phyloP scores from a whole-genome alignment of 2,113 vertebrate species.

The Rhadina sibilatrix region DNA sequence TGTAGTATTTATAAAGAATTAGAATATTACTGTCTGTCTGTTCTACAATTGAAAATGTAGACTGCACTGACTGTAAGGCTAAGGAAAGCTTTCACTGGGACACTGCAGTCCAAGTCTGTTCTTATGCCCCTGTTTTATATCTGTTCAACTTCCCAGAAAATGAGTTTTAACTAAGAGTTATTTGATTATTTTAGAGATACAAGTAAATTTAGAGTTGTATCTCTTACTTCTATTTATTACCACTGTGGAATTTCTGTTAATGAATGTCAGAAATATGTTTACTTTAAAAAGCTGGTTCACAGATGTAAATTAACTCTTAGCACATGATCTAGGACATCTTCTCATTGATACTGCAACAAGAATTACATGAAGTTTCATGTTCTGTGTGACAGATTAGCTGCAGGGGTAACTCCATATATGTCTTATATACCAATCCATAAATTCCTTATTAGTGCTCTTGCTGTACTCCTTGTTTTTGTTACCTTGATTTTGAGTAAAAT shows the following conservation, averaged over 20 bases:
- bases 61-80: background rate
- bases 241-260: background rate
- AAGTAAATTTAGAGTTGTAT: background rate
- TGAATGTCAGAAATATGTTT: background rate
- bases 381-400: background rate
- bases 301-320: background rate
- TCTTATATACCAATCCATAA: background rate
- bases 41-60: background rate
- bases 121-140: background rate
- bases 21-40: background rate
- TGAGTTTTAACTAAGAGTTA: background rate
- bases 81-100: background rate
- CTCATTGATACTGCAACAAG: background rate
- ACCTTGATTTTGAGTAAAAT: background rate
- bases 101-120: background rate
- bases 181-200: background rate
- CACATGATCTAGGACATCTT: background rate
- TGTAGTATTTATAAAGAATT: background rate
- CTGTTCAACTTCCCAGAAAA: background rate
- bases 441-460: background rate
- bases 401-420: too few relatives aligned
- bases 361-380: background rate
- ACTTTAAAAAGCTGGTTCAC: background rate
- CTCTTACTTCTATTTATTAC: background rate
- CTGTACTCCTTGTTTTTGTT: background rate